Base-by-base conservation (phyloP, 1,140 invertebrate species). In the Octopus bimaculoides region DNA sequence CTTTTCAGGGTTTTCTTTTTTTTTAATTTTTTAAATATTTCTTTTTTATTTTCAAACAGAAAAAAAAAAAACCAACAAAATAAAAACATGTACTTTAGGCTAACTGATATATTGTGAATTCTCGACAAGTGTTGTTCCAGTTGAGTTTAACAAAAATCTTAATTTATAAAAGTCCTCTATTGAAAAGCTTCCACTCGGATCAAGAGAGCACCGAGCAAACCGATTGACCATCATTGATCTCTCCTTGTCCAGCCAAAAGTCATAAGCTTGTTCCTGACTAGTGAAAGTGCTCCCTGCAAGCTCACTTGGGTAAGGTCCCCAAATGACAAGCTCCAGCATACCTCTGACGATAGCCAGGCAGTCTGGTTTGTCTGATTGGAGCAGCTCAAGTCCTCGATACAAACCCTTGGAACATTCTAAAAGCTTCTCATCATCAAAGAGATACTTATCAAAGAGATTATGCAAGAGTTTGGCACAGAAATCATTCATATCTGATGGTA, bases 121-220 rank as follows among this genome's bases (percentile, higher is more conserved):
- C 71, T 88, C 87, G 4, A 85, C 83, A 75, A 88, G 81, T 75
- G 85, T 86, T 17, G 83, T 83, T 41, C 86, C 84, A 79, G 84
- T 86, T n/a, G 87, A 84, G 78, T 88, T 88, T 66, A 87, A 80
- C 76, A 88, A 81, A 81, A 88, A 88, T 80, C 87, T 87, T 81
- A 88, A 83, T 8, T 83, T 82, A 80, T 88, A 88, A 75, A 86
- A 88, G 52, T 88, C 86, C 17, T 84, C 83, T 10, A 88, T 17
- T 9, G 78, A 80, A 81, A 75, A 80, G 69, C 83, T 78, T 75
- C 82, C 83, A 75, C 52, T 75, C 52, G 56, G 79, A 77, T 79
- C 77, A 41, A 81, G 52, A 69, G 75, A 76, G 52, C 82, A 81
- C 52, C 82, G 82, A 26, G 87, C 86, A 75, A 87, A 85, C 41